Conservation (phyloP, 2,888 invertebrate species). For the Drosophila acutilabella region DNA sequence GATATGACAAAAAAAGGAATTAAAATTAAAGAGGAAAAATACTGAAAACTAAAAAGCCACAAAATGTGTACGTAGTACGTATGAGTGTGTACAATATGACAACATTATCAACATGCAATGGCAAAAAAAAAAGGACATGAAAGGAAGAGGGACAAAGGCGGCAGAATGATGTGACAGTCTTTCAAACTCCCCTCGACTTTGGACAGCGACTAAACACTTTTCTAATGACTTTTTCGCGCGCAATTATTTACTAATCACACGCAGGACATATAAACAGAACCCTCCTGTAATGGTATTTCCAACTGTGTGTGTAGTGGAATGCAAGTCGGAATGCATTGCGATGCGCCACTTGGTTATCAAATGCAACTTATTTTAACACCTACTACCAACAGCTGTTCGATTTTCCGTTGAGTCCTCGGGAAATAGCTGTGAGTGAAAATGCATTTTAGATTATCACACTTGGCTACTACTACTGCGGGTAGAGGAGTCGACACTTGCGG, state of each 20-base stretch:
- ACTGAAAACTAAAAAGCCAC: slow-evolving; percentile 58
- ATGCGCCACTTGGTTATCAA: slow-evolving; percentile 74
- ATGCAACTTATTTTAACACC: slow-evolving; percentile 65
- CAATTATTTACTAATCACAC: slow-evolving; percentile 79
- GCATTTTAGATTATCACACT: slow-evolving; percentile 77
- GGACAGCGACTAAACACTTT: slow-evolving; percentile 61
- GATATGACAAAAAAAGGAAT: slow-evolving; percentile 14
- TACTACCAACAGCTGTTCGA: slow-evolving; percentile 66
- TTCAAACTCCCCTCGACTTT: neutral
- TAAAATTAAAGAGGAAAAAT: too few species aligned
- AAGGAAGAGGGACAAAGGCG: neutral
- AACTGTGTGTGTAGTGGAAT: slow-evolving; percentile 59
- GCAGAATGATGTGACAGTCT: slow-evolving; percentile 34
- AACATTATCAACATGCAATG: slow-evolving; percentile 65
- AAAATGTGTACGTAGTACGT: slow-evolving; percentile 9
- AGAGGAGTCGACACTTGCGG: slow-evolving; percentile 30
- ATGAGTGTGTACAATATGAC: slow-evolving; percentile 51
- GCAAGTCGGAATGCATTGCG: slow-evolving; percentile 38
- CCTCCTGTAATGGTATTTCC: slow-evolving; percentile 16
- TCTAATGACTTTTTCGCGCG: slow-evolving; percentile 72
- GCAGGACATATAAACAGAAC: slow-evolving; percentile 53
- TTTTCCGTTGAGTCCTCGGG: slow-evolving; percentile 8
- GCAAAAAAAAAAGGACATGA: slow-evolving; percentile 9
- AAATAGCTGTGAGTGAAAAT: slow-evolving; percentile 60
- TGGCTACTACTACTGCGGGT: slow-evolving; percentile 21